Base-by-base conservation (phyloP, 2,113 vertebrate species). In the Anolis sagrei region DNA sequence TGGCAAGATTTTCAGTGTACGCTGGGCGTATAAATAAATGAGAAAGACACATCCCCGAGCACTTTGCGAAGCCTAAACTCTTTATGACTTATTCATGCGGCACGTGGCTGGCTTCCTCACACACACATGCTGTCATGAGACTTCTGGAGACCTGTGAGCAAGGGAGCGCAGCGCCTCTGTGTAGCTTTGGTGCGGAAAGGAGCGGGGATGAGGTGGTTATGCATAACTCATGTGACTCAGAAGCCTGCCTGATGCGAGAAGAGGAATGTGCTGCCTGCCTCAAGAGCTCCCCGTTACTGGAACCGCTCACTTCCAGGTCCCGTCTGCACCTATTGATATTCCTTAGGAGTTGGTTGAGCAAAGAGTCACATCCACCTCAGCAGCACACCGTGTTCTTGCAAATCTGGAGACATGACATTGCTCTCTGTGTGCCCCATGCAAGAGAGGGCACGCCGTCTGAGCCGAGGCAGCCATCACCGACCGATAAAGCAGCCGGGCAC, bases 81-180 rank as follows among this genome's bases (percentile, higher is more conserved):
- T 68, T 32, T 7, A 27, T 69, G 79, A 48, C 64, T 68, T 81
- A 68, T 81, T 68, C 39, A 49, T 81, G 79, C 61, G 19, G 79
- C 79, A 81, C 62, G 8, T 48, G 77, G 58, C 77, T 39, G 5
- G 34, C 21, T 39, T 79, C 11, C 23, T 21, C 77, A 18, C 62
- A 39, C 77, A 61, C 32, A 39, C 58, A n/a, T 19, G 76, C 34
- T 61, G n/a, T 36, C 54, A 62, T 18, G 7, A 25, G 54, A 36
- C 21, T 44, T 16, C 77, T 27, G 27, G 61, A 29, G 79, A 27
- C 25, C 74, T 49, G 74, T 29, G 79, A 81, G 62, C 1, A 27
- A 49, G 36, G 39, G n/a, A 6, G 76, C 2, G 54, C 77, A 64
- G 34, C 14, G n/a, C 76, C 32, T 78, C 76, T 61, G 76, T 36